Conservation (phyloP, 1,140 invertebrate genomes). For the Acromyrmex echinatior region DNA sequence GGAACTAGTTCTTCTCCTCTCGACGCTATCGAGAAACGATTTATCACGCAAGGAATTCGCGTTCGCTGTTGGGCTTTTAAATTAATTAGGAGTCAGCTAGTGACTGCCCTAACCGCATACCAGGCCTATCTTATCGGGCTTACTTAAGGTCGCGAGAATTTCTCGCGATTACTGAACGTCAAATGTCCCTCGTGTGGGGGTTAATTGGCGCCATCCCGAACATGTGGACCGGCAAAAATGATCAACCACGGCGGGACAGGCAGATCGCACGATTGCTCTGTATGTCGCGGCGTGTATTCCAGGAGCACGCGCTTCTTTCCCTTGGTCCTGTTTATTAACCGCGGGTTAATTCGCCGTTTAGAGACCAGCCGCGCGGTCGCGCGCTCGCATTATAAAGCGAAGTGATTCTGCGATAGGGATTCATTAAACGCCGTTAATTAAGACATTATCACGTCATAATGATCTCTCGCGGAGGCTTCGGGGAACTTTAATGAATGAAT, state of each 20-base stretch:
- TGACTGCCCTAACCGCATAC: conserved; percentile 39
- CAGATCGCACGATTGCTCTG: conserved; percentile 68
- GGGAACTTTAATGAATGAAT: conserved; percentile 86
- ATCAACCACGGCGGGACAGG: conserved; percentile 15
- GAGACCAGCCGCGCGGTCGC: conserved; percentile 66
- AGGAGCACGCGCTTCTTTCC: conserved; percentile 78
- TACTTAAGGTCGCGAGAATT: conserved; percentile 49
- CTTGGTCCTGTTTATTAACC: conserved; percentile 82
- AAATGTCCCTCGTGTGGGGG: conserved; percentile 41
- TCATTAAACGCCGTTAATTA: conserved; percentile 87
- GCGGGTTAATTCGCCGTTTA: conserved; percentile 84
- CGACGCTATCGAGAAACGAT: neutral
- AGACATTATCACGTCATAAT: conserved; percentile 87
- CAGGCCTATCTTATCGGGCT: conserved; percentile 44
- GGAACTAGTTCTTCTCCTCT: neutral
- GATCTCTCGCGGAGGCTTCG: conserved; percentile 81
- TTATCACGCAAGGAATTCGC: conserved; percentile 18
- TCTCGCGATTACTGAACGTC: conserved; percentile 57
- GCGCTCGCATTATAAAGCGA: conserved; percentile 80
- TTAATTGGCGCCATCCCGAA: conserved; percentile 55
- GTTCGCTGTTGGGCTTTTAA: neutral
- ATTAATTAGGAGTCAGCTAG: conserved; percentile 37
- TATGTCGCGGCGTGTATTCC: conserved; percentile 33
- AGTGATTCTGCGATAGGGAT: conserved; percentile 85
- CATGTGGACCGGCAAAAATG: conserved; percentile 8